Conservation (phyloP, 2,113 vertebrate genomes). For the Dolichallabes microphthalmus region DNA sequence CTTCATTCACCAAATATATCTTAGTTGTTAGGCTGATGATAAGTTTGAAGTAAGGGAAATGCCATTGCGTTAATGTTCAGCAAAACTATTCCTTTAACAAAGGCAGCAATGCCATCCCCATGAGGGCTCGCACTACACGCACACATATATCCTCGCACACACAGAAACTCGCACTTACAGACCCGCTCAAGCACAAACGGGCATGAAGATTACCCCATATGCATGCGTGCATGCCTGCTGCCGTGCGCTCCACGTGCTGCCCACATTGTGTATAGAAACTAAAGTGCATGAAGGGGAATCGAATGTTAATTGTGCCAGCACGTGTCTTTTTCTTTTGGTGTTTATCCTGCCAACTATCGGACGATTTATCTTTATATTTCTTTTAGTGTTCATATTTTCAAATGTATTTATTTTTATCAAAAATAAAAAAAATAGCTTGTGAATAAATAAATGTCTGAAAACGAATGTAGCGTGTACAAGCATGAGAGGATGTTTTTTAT, state of each 20-base stretch:
- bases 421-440: conserved; percentile 63
- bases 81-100: conserved; percentile 16
- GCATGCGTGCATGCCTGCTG: conserved; percentile 71
- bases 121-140: neutral
- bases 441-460: conserved; percentile 63
- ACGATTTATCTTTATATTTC: conserved; percentile 16
- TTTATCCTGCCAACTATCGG: conserved; percentile 52
- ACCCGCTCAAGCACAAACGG: conserved; percentile 73
- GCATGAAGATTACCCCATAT: conserved; percentile 65
- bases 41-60: neutral
- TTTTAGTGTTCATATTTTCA: conserved; percentile 38
- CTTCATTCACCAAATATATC: neutral
- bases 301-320: conserved; percentile 68
- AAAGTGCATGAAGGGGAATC: conserved; percentile 71
- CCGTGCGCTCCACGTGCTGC: conserved; percentile 60
- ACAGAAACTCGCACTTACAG: conserved; percentile 30
- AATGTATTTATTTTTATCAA: conserved; percentile 55
- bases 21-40: neutral
- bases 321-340: conserved; percentile 65
- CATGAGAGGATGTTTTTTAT: conserved; percentile 79
- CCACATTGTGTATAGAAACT: conserved; percentile 68
- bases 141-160: neutral
- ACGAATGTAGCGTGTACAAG: conserved; percentile 72
- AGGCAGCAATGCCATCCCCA: neutral
- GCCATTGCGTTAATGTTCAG: neutral